Conservation (phyloP, 2,113 vertebrate genomes). For the Agapornis roseicollis region DNA sequence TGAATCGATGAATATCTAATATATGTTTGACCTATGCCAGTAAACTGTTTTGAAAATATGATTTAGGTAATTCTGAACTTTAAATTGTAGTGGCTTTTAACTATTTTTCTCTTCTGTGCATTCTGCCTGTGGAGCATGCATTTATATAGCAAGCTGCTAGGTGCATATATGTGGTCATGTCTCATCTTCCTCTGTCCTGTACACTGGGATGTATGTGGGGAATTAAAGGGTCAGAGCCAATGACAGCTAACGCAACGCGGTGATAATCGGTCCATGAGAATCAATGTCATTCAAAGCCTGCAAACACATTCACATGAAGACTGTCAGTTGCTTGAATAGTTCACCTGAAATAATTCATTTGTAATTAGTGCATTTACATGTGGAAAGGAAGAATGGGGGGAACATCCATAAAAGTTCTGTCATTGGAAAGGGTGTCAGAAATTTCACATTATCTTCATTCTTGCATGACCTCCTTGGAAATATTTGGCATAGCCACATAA, state of each 20-base stretch:
- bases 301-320: neutral
- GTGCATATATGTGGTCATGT: accelerated
- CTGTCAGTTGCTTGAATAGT: neutral
- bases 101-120: neutral
- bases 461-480: neutral
- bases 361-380: neutral
- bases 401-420: neutral
- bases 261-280: neutral
- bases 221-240: neutral
- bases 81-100: neutral
- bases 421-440: neutral
- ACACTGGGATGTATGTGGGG: neutral
- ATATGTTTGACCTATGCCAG: neutral
- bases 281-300: neutral
- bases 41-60: neutral
- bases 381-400: neutral
- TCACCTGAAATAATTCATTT: neutral
- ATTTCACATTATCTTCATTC: neutral
- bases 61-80: neutral
- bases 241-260: neutral
- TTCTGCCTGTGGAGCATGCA: neutral
- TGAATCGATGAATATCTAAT: neutral
- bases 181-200: neutral
- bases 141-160: neutral
- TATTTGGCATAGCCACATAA: neutral